Base-by-base conservation (phyloP, 2,797 vertebrate species). In the Rhodeus uyekii region DNA sequence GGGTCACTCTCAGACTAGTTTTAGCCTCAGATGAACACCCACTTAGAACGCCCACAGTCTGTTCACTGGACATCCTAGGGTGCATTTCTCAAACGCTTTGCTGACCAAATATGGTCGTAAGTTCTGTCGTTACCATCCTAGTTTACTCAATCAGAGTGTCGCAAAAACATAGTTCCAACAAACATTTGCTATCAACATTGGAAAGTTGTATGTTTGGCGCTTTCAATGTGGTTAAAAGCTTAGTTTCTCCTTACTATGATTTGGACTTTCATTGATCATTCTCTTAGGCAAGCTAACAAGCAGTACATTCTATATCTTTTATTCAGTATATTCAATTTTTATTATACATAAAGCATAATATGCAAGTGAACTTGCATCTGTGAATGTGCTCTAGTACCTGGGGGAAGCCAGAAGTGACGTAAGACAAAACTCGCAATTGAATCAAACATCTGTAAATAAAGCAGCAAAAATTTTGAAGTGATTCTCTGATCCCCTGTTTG, bases 171-270 rank as follows among this genome's bases (percentile, higher is more conserved):
- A 63, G 60, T 34, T 34, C 18, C 32, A 64, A 19, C 18, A 36
- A 36, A 36, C 19, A 18, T 34, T 36, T 0, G 4, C 16, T 10
- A 64, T 22, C 3, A 64, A 10, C 16, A 22, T 2, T 0, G 1
- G 18, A 36, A 22, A 63, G 27, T 63, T 34, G 16, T 34, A 22
- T 55, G 50, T 6, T 22, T n/a, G 50, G 8, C 19, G 50, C 22
- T 24, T 55, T 55, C 9, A 1, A n/a, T 12, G 29, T 63, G 16
- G 14, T 60, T 60, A 7, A 5, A 60, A 60, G 55, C 24, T 2
- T 46, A 14, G 13, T 60, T 60, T 60, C 13, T 60, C 24, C 27
- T 27, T 27, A 14, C 12, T 29, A 29, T 60, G 3, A 60, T 60
- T 13, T 29, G 58, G 14, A 60, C 13, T 60, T 60, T 5, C 27